Evolutionary conservation across 2,888 invertebrate species (phyloP), one percentile per base, ranked within the genome.

Genomic region (Dusona sp.): DNA sequence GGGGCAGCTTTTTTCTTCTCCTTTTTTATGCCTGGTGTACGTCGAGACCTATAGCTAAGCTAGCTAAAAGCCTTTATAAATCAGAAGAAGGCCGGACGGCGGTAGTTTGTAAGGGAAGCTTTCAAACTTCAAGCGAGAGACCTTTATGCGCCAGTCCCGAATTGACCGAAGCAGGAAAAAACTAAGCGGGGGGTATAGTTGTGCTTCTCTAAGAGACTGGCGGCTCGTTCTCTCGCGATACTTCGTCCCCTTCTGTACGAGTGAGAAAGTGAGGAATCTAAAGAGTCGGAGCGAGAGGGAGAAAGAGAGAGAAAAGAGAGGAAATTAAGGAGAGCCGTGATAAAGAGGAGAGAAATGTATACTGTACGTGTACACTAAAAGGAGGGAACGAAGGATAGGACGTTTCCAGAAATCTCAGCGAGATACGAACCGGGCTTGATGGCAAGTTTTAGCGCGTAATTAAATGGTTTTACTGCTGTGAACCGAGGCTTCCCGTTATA

Each of bases 11-110:
- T 79, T 70, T 85, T 79, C 61, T 61, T 61, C 61, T 61, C 29
- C 61, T 9, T 61, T 61, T 61, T 61, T 29, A 61, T 61, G 42
- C 70, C 70, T 79, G 67, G 73, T 80, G 64, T 73, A 61, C 82
- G 72, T 19, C 70, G 75, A 70, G 83, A 48, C 22, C 70, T 72
- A 67, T 81, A 85, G 85, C 84, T 79, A 84, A 84, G 89, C 91
- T 89, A 89, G 92, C 93, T 94, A 94, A 94, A 94, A 94, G 94
- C 94, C 91, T 90, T 91, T 92, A 94, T 94, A 94, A 94, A 94
- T 94, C 94, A 94, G 90, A 90, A 90, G 91, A 91, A 90, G 90
- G 89, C 89, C 88, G 89, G 88, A 85, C 82, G 91, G 90, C 92
- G 90, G 92, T 91, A 92, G 90, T 92, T 93, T 92, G 90, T 92